Conservation (phyloP, 2,797 vertebrate genomes). For the Dicrostonyx torquatus region DNA sequence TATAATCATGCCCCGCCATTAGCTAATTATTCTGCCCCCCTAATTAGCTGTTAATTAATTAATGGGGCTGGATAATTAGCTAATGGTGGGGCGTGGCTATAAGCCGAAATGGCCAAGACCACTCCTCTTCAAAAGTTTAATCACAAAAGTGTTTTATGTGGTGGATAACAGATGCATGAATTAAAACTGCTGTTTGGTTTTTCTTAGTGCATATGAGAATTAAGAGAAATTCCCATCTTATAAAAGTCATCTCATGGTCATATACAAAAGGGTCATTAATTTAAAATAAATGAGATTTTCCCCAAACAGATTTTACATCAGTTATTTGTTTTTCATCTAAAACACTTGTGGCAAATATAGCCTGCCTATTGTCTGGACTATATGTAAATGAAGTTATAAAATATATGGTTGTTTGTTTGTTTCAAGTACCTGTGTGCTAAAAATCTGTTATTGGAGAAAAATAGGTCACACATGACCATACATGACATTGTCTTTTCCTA, state of each 20-base stretch:
- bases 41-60: too few species aligned
- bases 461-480: not conserved
- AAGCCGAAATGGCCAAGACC: too few species aligned
- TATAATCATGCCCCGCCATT: too few species aligned
- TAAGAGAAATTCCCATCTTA: not conserved
- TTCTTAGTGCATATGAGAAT: not conserved
- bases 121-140: too few species aligned
- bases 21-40: too few species aligned
- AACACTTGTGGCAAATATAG: not conserved
- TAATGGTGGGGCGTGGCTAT: too few species aligned
- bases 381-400: constrained; percentile 29
- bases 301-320: not conserved
- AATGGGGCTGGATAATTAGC: too few species aligned
- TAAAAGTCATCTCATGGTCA: not conserved
- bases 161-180: constrained; percentile 7
- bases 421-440: not conserved
- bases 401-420: not conserved
- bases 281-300: not conserved
- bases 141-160: not conserved
- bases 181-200: constrained; percentile 8
- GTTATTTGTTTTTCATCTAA: not conserved
- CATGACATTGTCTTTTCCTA: not conserved
- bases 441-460: not conserved
- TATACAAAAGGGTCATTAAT: constrained; percentile 47
- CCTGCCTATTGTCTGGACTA: not conserved